Evolutionary conservation across 1,140 invertebrate species (phyloP).

Genomic region (Drosophila varians): DNA sequence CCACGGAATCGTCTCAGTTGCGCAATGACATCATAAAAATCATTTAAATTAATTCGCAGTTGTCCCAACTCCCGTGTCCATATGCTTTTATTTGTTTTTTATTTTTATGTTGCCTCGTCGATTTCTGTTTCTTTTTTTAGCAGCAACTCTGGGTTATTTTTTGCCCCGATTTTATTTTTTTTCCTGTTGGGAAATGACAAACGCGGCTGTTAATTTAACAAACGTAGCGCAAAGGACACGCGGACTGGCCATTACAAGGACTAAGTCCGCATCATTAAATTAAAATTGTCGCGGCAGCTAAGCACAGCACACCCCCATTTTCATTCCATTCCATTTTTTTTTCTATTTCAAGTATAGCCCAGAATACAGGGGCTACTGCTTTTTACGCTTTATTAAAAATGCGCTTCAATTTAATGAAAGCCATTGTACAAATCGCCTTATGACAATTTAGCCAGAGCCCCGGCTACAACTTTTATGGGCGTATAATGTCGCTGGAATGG

Average conservation of each 20-base stretch:
- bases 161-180: conserved; percentile 1
- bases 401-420: conserved; percentile 77
- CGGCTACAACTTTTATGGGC: conserved; percentile 73
- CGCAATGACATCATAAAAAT: conserved; percentile 82
- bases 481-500: conserved; percentile 72
- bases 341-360: conserved; percentile 52
- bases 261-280: conserved; percentile 82
- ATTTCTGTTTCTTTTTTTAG: conserved; percentile 47
- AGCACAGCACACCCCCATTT: conserved; percentile 22
- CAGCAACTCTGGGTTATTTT: conserved; percentile 14
- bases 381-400: conserved; percentile 77
- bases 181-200: conserved; percentile 63
- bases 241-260: conserved; percentile 77
- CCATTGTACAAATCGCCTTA: conserved; percentile 80
- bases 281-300: conserved; percentile 74
- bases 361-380: too few species aligned
- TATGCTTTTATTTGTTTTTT: conserved; percentile 79
- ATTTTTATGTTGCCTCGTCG: conserved; percentile 62
- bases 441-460: conserved; percentile 71
- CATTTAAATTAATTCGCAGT: conserved; percentile 80
- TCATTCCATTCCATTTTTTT: background rate
- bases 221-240: conserved; percentile 57
- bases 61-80: conserved; percentile 53
- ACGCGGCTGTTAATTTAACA: conserved; percentile 78
- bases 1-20: conserved; percentile 63